Evolutionary conservation across 2,797 vertebrate genomes (phyloP).

Genomic region (Tamandua tetradactyla): DNA sequence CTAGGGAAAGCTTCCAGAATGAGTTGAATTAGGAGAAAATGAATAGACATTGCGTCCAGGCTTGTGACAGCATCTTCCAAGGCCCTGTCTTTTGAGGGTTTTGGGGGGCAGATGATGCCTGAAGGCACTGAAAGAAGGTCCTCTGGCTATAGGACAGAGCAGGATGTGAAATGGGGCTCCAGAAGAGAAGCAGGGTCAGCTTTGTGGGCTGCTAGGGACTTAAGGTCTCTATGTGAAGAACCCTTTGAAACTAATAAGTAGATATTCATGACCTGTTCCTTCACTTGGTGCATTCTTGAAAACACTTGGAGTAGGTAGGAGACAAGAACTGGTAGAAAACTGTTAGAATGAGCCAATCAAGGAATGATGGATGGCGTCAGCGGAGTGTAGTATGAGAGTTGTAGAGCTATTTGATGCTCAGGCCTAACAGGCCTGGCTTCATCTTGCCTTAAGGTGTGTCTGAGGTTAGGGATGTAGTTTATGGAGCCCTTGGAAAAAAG

Average conservation of each 20-base stretch:
- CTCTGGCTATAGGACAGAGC: not conserved
- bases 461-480: not conserved
- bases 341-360: too few species aligned
- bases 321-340: too few species aligned
- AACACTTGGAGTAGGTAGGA: accelerated
- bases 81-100: not conserved
- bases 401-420: not conserved
- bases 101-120: not conserved
- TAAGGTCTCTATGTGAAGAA: not conserved
- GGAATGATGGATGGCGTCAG: too few species aligned
- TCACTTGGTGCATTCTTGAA: not conserved
- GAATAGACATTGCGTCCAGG: not conserved
- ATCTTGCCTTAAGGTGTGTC: too few species aligned
- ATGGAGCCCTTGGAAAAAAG: not conserved
- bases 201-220: not conserved
- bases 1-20: accelerated
- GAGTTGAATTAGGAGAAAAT: too few species aligned
- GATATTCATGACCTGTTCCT: not conserved
- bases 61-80: not conserved
- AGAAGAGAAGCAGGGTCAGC: too few species aligned
- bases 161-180: not conserved
- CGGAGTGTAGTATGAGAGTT: not conserved
- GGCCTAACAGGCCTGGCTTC: not conserved
- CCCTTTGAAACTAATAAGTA: not conserved
- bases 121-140: not conserved